phyloP scores from a whole-genome alignment of 2,113 vertebrate genomes.

The Dermatemys mawii region DNA sequence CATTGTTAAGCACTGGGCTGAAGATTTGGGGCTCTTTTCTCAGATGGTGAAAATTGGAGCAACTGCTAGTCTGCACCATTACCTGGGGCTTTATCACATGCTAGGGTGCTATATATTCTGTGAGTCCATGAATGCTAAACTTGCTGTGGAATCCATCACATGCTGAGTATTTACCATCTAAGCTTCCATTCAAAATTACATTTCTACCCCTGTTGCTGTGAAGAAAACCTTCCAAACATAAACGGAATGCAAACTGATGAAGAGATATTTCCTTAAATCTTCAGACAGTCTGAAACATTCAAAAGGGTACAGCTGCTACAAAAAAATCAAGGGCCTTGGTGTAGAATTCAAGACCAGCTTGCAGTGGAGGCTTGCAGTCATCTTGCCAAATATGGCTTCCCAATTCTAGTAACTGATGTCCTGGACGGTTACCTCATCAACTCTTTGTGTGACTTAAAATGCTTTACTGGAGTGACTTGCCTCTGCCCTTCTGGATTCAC shows the following conservation, averaged over 20 bases:
- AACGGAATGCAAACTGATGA: neutral
- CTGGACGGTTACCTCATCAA: neutral
- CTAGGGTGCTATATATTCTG: neutral
- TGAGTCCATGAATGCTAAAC: neutral
- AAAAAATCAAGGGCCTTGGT: neutral
- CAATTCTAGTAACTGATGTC: neutral
- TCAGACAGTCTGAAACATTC: neutral
- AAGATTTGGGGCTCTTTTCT: neutral
- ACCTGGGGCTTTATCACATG: neutral
- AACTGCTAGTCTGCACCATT: neutral
- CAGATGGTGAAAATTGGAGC: neutral
- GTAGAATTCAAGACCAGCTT: neutral
- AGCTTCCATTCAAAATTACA: neutral
- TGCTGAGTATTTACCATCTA: neutral
- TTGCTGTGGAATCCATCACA: neutral
- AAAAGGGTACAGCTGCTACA: neutral
- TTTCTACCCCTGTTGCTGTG: neutral
- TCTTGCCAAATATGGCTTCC: neutral
- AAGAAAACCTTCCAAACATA: neutral
- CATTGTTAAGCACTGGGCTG: neutral
- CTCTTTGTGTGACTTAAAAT: neutral
- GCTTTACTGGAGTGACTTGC: neutral
- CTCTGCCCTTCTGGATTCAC: neutral
- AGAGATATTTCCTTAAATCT: neutral
- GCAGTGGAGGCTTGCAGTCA: neutral